Evolutionary conservation across 2,888 invertebrate species (phyloP).

Genomic region (Mythimna vitellina): DNA sequence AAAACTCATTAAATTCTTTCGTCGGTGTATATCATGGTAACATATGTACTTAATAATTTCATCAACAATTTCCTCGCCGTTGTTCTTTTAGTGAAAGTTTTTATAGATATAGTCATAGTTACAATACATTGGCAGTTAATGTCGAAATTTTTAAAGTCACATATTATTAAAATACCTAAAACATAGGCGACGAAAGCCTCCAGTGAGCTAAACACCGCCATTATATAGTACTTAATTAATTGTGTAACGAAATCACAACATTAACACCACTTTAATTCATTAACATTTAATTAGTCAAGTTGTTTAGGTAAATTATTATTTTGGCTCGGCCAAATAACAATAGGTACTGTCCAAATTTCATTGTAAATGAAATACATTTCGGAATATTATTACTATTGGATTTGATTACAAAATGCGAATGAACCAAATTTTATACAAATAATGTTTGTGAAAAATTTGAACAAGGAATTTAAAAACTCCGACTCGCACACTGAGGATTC

Average conservation of each 20-base stretch:
- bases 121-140: background rate
- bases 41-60: too few species aligned
- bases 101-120: background rate
- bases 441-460: background rate
- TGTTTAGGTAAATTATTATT: constrained; percentile 29
- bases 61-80: too few species aligned
- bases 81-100: background rate
- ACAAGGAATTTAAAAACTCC: background rate
- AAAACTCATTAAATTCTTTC: too few species aligned
- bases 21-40: too few species aligned
- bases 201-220: constrained; percentile 10
- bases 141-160: background rate
- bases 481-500: too few species aligned
- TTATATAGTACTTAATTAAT: constrained; percentile 43
- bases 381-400: background rate
- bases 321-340: constrained; percentile 6
- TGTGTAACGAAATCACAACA: constrained; percentile 44
- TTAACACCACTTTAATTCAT: constrained; percentile 45
- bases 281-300: constrained; percentile 47
- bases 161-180: background rate
- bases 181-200: constrained; percentile 22
- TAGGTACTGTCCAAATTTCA: background rate
- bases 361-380: constrained; percentile 12
- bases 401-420: too few species aligned
- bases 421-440: too few species aligned